Percentiles rank a stretch among this genome's conserved stretches.
phyloP scores from a whole-genome alignment of 2,797 vertebrate species.

The Morus bassanus region DNA sequence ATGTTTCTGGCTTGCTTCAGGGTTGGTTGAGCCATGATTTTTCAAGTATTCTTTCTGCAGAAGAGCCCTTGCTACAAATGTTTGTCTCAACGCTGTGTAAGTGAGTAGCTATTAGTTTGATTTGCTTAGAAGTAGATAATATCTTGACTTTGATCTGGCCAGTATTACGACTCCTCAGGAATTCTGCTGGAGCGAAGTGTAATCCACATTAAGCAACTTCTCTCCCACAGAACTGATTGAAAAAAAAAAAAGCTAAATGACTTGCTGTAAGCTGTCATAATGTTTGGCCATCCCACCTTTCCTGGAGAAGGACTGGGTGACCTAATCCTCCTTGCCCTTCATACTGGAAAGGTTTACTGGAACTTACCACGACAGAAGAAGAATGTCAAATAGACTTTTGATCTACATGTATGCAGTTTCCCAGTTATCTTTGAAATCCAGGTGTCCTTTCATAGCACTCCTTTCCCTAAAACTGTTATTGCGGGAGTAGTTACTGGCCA shows the following conservation, averaged over 20 bases:
- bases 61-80: background rate
- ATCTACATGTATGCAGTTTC: background rate
- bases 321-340: slow-evolving; percentile 36
- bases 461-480: background rate
- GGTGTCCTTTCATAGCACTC: background rate
- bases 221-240: background rate
- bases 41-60: background rate
- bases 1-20: background rate
- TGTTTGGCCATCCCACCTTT: slow-evolving; percentile 42
- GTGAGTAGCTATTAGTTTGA: background rate
- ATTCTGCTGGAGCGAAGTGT: slow-evolving; percentile 1
- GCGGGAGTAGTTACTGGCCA: background rate
- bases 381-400: background rate
- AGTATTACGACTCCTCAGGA: background rate
- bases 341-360: slow-evolving; percentile 14
- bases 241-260: background rate
- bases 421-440: background rate
- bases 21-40: background rate
- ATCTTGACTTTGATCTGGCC: slow-evolving; percentile 14
- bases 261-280: background rate
- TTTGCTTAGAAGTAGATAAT: background rate
- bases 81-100: background rate
- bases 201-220: slow-evolving; percentile 15
- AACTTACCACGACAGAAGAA: background rate
- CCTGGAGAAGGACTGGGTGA: slow-evolving; percentile 31